phyloP scores from a whole-genome alignment of 2,797 vertebrate genomes.

The Euphonia xanthogaster region DNA sequence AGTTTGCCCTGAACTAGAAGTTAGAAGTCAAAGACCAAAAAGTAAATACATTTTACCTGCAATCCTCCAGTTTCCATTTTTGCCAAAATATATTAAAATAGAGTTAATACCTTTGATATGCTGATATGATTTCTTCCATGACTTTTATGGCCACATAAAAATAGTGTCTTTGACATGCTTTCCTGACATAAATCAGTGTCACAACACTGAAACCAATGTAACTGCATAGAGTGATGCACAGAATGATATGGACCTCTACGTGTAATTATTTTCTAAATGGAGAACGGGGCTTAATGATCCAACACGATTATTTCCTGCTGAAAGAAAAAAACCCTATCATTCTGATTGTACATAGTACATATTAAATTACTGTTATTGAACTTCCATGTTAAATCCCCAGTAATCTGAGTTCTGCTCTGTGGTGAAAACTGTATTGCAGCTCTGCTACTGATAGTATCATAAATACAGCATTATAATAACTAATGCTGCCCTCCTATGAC shows the following conservation, averaged over 20 bases:
- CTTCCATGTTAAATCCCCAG: conserved; percentile 6
- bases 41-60: neutral
- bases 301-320: conserved; percentile 14
- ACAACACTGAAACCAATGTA: neutral
- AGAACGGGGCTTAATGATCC: neutral
- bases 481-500: conserved; percentile 58
- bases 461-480: conserved; percentile 50
- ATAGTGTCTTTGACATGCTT: neutral
- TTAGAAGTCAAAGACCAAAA: neutral
- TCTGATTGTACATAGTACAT: neutral
- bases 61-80: neutral
- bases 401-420: conserved; percentile 9
- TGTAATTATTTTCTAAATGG: neutral
- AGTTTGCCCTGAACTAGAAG: neutral
- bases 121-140: neutral
- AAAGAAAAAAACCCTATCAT: neutral
- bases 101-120: neutral
- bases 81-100: neutral
- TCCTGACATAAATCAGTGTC: neutral
- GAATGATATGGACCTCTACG: rapidly evolving
- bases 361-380: conserved; percentile 51
- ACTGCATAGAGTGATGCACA: neutral
- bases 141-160: neutral
- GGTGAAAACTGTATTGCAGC: neutral
- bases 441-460: conserved; percentile 24